phyloP scores from a whole-genome alignment of 1,140 invertebrate genomes.

The Odontomachus brunneus region DNA sequence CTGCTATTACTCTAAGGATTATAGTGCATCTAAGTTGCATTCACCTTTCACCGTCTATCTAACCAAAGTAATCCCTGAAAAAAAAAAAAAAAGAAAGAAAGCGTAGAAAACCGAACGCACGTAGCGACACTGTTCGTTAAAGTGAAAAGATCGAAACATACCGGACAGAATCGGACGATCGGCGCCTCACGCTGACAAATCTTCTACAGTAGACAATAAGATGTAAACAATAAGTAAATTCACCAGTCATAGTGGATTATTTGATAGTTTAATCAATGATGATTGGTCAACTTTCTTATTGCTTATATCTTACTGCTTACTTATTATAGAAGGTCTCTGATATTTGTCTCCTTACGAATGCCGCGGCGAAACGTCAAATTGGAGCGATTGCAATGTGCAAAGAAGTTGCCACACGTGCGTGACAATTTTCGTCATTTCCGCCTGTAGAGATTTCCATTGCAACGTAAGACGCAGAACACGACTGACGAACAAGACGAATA shows the following conservation, averaged over 20 bases:
- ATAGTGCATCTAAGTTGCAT: constrained; percentile 21
- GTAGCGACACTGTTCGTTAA: no score
- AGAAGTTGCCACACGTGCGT: not conserved
- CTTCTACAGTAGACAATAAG: no score
- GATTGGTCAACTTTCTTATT: no score
- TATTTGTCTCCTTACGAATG: not conserved
- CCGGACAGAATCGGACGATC: not conserved
- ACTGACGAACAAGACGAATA: not conserved
- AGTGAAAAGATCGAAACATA: not conserved
- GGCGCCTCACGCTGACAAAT: no score
- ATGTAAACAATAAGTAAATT: no score
- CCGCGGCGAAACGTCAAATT: constrained; percentile 9
- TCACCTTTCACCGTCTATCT: constrained; percentile 36
- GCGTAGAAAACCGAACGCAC: not conserved
- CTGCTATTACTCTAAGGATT: constrained; percentile 26
- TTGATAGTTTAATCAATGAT: no score
- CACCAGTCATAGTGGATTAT: no score
- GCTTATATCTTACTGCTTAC: no score
- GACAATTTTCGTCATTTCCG: not conserved
- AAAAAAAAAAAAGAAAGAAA: no score
- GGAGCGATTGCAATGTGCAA: not conserved
- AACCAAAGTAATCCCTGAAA: constrained; percentile 38
- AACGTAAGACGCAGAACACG: not conserved
- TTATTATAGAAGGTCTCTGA: no score
- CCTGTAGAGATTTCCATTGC: constrained; percentile 12